These are phyloP conservation scores for Takifugu rubripes DNA, from an alignment of 2,797 vertebrate species.

Conservation along the genomic window DNA sequence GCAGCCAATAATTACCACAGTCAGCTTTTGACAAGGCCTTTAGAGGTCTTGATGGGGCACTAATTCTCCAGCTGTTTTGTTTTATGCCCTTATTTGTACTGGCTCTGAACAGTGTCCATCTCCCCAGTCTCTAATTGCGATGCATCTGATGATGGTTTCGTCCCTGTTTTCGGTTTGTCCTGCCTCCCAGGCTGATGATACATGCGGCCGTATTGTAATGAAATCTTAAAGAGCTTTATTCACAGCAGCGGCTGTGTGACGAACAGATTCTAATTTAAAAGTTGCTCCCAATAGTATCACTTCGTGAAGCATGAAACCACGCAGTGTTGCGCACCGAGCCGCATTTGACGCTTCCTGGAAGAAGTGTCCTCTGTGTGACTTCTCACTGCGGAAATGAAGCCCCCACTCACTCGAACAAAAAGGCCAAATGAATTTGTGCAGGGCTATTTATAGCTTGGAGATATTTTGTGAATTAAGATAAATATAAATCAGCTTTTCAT, in stretches of 20 bases:
- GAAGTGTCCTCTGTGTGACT: slow-evolving; percentile 59
- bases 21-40: slow-evolving; percentile 5
- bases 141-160: neutral
- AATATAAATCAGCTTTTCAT: slow-evolving; percentile 30
- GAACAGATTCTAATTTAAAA: slow-evolving; percentile 43
- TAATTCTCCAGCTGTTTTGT: neutral
- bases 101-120: neutral
- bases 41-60: neutral
- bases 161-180: slow-evolving; percentile 3
- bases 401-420: slow-evolving; percentile 28
- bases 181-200: neutral
- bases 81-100: neutral
- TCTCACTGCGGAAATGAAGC: slow-evolving; percentile 41
- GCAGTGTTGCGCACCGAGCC: slow-evolving; percentile 39
- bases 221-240: slow-evolving; percentile 36
- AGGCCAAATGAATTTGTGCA: slow-evolving; percentile 36
- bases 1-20: slow-evolving; percentile 4
- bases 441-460: slow-evolving; percentile 37
- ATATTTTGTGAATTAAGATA: slow-evolving; percentile 38
- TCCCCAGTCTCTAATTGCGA: no score
- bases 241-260: slow-evolving; percentile 6
- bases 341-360: slow-evolving; percentile 37
- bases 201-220: slow-evolving; percentile 9
- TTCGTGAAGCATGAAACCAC: slow-evolving; percentile 35
- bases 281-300: slow-evolving; percentile 38